Evolutionary conservation across 1,140 invertebrate genomes (phyloP).

Genomic region (Acromyrmex charruanus): DNA sequence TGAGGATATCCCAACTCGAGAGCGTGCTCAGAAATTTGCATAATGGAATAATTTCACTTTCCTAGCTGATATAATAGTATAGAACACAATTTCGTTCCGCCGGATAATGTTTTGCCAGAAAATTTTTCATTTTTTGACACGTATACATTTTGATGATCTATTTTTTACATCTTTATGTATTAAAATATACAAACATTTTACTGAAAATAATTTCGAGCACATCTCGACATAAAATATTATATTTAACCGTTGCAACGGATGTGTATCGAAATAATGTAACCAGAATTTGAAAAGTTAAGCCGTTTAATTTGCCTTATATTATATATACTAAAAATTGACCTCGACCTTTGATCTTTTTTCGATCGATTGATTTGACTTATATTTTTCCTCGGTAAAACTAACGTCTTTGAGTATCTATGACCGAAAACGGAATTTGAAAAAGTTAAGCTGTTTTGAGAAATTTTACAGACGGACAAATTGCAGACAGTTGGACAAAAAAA

Average conservation of each 20-base stretch:
- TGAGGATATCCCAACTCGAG: not conserved
- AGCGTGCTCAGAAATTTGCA: slow-evolving; percentile 46
- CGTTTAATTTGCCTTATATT: too few species aligned
- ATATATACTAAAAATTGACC: not conserved
- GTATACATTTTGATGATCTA: not conserved
- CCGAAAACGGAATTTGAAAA: not conserved
- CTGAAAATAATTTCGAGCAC: too few species aligned
- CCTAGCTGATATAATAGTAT: slow-evolving; percentile 18
- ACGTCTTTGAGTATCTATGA: not conserved
- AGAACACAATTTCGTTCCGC: slow-evolving; percentile 18
- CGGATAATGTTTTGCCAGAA: not conserved
- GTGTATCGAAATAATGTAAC: too few species aligned
- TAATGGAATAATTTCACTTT: slow-evolving; percentile 63
- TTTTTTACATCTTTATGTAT: not conserved
- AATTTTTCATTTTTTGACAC: not conserved
- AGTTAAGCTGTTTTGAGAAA: not conserved
- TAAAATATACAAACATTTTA: not conserved
- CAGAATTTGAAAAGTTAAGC: too few species aligned
- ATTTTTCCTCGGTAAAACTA: not conserved
- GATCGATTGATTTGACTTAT: not conserved
- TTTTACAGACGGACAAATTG: not conserved
- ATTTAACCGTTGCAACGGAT: too few species aligned
- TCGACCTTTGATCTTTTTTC: not conserved
- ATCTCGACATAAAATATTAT: too few species aligned
- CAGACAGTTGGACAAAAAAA: too few species aligned